Evolutionary conservation across 2,888 invertebrate species (phyloP).

Genomic region (Latheticus oryzae): DNA sequence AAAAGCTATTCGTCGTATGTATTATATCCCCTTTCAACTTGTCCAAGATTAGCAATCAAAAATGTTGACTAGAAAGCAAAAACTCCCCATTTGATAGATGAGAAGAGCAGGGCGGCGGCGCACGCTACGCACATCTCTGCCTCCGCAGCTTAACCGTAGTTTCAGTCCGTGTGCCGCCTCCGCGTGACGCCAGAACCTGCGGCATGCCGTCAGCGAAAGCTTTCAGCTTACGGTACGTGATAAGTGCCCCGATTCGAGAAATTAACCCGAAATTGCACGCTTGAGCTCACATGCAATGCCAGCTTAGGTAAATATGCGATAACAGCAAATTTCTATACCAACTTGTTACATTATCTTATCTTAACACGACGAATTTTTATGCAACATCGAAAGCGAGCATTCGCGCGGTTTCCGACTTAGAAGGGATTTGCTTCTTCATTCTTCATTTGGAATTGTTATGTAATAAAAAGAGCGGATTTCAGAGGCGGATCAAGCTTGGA

Average conservation of each 20-base stretch:
- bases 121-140: conserved; percentile 43
- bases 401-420: neutral
- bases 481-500: conserved; percentile 7
- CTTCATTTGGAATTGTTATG: neutral
- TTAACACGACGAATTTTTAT: conserved; percentile 25
- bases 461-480: conserved; percentile 6
- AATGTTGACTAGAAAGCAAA: conserved; percentile 61
- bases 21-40: conserved; percentile 47
- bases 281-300: conserved; percentile 19
- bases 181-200: no score
- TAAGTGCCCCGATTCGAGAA: conserved; percentile 23
- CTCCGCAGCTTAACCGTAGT: conserved; percentile 51
- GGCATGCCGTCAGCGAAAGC: no score
- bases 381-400: conserved; percentile 1
- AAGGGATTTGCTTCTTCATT: conserved; percentile 22
- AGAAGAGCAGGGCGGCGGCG: conserved; percentile 57
- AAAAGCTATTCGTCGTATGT: no score
- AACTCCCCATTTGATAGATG: conserved; percentile 59
- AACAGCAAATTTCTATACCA: conserved; percentile 15
- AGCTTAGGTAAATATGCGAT: conserved; percentile 25
- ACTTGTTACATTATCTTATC: conserved; percentile 25
- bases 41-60: conserved; percentile 59
- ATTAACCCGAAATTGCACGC: conserved; percentile 26
- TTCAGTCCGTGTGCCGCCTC: conserved; percentile 47
- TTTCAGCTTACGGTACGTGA: conserved; percentile 31